Conservation (phyloP, 2,888 invertebrate genomes). For the Argyresthia albistria region DNA sequence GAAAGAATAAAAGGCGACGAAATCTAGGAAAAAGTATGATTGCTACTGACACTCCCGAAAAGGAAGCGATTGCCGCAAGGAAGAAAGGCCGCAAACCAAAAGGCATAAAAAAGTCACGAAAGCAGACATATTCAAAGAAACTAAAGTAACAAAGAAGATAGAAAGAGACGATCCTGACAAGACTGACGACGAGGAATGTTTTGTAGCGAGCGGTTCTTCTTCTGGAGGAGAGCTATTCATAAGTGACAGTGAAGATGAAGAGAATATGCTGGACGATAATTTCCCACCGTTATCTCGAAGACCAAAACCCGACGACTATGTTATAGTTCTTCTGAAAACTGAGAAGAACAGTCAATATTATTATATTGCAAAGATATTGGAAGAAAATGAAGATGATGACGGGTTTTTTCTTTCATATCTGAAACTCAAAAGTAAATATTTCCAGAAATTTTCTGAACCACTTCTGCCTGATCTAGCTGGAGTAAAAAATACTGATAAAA, state of each 20-base stretch:
- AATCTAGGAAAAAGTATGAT: constrained; percentile 7
- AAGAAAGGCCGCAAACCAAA: not conserved
- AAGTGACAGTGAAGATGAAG: not conserved
- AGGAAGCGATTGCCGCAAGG: not conserved
- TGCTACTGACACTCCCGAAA: constrained; percentile 9
- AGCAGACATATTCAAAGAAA: not conserved
- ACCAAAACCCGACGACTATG: constrained; percentile 1
- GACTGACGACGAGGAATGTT: not conserved
- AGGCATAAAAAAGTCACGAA: not conserved
- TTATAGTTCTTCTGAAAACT: not conserved
- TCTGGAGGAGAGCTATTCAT: not conserved
- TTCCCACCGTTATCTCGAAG: not conserved
- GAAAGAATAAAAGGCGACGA: constrained; percentile 1
- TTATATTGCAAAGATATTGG: not conserved
- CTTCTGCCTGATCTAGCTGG: not conserved
- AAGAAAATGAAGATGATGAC: not conserved
- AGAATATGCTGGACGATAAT: not conserved
- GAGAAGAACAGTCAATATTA: not conserved
- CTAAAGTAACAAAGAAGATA: not conserved
- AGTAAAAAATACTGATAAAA: not conserved
- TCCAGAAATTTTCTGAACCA: not conserved
- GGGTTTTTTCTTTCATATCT: not conserved
- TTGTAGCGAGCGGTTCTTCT: too few species aligned
- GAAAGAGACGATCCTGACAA: not conserved
- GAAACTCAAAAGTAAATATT: not conserved